Conservation (phyloP, 2,797 vertebrate species). For the Eulemur coronatus region DNA sequence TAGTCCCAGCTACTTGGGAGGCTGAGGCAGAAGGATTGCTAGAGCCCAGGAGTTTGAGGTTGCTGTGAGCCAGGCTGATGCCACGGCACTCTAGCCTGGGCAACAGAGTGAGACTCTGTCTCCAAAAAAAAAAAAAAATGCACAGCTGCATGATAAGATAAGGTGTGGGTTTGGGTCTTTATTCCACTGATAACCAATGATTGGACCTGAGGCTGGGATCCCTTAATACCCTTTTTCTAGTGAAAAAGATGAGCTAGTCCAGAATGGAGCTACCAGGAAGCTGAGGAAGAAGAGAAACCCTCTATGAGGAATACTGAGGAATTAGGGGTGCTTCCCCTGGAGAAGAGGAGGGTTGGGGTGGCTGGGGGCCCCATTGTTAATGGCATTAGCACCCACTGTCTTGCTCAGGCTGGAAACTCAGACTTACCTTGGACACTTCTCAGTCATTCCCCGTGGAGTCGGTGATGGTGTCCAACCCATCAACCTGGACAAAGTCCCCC, state of each 20-base stretch:
- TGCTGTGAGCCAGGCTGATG: no score
- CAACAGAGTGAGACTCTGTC: no score
- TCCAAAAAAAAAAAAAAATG: no score
- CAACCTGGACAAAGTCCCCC: neutral
- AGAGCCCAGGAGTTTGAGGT: no score
- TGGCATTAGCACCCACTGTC: neutral
- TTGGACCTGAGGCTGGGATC: neutral
- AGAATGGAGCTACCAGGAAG: neutral
- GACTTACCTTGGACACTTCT: neutral
- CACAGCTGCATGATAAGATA: neutral
- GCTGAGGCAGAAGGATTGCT: no score
- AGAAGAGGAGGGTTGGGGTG: neutral
- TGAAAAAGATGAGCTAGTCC: neutral
- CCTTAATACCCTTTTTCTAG: neutral
- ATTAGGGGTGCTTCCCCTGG: neutral
- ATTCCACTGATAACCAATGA: neutral
- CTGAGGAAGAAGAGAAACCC: neutral
- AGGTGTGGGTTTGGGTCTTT: neutral
- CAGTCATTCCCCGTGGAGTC: neutral
- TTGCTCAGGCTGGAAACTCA: neutral
- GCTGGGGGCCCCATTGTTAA: rapidly evolving
- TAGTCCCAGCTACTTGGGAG: no score
- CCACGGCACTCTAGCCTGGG: no score
- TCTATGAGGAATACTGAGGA: neutral
- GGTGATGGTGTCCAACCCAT: neutral